Base-by-base conservation (phyloP, 2,113 vertebrate species). In the Choloepus hoffmanni region DNA sequence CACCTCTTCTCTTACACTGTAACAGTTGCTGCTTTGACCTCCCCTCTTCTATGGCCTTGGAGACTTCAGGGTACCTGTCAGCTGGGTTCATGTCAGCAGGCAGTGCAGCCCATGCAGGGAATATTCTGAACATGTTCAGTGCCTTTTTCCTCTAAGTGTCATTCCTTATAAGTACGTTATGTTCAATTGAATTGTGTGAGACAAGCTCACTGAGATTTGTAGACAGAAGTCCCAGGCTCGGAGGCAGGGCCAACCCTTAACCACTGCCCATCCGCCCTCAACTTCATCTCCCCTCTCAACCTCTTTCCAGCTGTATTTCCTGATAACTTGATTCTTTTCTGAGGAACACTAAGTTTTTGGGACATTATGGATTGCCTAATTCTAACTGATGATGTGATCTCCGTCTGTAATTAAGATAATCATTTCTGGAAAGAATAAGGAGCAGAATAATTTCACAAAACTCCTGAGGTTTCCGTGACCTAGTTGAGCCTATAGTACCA, bases 371-470 rank as follows among this genome's bases (percentile, higher is more conserved):
- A 55, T 24, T 62, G 67, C 15, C 50, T 43, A 87, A 33, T 81
- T 82, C 9, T 89, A 79, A 92, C 13, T 63, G 65, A 55, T 92
- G 24, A 33, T 70, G 45, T 43, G 23, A 70, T 33, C n/a, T 68
- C 58, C 16, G 36, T 74, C n/a, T 90, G 23, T 74, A 81, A 60
- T 77, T 76, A 85, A 28, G 19, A 63, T n/a, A 55, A 76, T 90
- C 77, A 68, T 79, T 95, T 30, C 72, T 88, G 30, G 28, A 88
- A 87, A 63, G 73, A 26, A 30, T 26, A 74, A 90, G 70, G 63
- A 73, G 26, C 86, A 53, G 94, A 90, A 88, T 84, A 88, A 78
- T 8, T 10, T 36, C 8, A 26, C 33, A 79, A 48, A 95, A 93
- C 9, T 58, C 48, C 30, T 53, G 62, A 50, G 82, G n/a, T 79